A percentile compares a stretch with the other conserved stretches of the same genome.
These are phyloP conservation scores for Leptonema lineaticorne DNA, from an alignment of 1,140 invertebrate species.

Conservation along the genomic window DNA sequence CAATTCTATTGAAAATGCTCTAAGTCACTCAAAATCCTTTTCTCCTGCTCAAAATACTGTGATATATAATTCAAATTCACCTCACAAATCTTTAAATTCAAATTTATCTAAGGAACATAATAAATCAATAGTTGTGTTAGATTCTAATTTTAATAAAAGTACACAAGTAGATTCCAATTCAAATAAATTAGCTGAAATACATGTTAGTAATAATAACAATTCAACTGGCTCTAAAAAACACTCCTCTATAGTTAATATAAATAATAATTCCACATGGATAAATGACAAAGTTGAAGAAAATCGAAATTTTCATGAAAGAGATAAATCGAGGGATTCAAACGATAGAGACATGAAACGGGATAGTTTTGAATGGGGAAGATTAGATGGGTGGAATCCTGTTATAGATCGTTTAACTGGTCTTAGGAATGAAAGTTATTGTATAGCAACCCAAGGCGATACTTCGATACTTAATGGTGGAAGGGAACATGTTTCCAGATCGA, in stretches of 20 bases:
- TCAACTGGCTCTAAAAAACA: conserved; percentile 48
- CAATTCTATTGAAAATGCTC: conserved; percentile 52
- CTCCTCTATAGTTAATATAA: conserved; percentile 53
- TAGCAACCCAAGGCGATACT: conserved; percentile 61
- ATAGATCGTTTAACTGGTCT: conserved; percentile 75
- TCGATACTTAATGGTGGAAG: conserved; percentile 47
- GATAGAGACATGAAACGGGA: conserved; percentile 53
- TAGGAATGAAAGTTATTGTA: conserved; percentile 84
- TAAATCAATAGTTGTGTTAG: conserved; percentile 45
- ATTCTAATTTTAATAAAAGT: conserved; percentile 41
- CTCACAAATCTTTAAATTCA: conserved; percentile 38
- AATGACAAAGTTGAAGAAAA: conserved; percentile 54
- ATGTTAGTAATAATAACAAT: conserved; percentile 43
- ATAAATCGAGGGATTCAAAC: conserved; percentile 47
- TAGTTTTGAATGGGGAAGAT: conserved; percentile 55
- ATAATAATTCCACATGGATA: conserved; percentile 54
- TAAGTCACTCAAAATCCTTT: conserved; percentile 45
- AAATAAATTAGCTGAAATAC: conserved; percentile 43
- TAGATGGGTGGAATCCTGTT: conserved; percentile 66
- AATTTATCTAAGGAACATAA: conserved; percentile 44
- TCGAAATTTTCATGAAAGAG: conserved; percentile 53
- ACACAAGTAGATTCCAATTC: conserved; percentile 44
- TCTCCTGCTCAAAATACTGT: conserved; percentile 54
- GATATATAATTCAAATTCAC: conserved; percentile 48
- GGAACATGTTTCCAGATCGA: conserved; percentile 40